Evolutionary conservation across 1,140 invertebrate genomes (phyloP), one percentile per base, ranked within the genome.

Genomic region (Gerris buenoi): DNA sequence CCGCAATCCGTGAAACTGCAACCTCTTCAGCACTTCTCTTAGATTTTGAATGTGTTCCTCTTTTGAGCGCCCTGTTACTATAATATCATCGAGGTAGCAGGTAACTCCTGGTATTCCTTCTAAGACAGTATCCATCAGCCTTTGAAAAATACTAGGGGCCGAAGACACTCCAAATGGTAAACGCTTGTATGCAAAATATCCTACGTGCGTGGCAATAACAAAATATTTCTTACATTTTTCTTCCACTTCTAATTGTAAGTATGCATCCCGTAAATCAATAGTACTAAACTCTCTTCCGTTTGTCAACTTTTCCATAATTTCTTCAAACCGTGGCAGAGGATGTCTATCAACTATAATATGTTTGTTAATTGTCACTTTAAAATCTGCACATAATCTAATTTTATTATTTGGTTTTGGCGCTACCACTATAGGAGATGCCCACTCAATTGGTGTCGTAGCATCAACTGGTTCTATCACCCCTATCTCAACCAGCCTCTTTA

Each of bases 341-440:
- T 63, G 25, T 13, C 61, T 63, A 72, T 46, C 33, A 46, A 46
- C 33, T 10, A 46, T 46, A 10, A 46, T 46, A 46, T 46, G 33
- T 46, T 46, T 46, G 59, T 71, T 74, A 22, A 57, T 71, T 65
- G 72, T 76, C 72, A 76, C 72, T 1, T 70, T 26, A 27, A 70
- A 72, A 68, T 25, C 61, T 56, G n/a, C 59, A 57, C 33, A 62
- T 13, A 64, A n/a, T 2, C 56, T n/a, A 25, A 68, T 60, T 65
- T 56, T 58, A 18, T 68, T 25, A 65, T 63, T 25, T 15, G 33
- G 56, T 64, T 68, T 70, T 59, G 57, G 59, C 26, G 25, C 66
- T 27, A n/a, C 23, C 5, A 57, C 29, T 33, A 60, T 67, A 5
- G 29, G 63, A 23, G 58, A n/a, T 25, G 28, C 29, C 64, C 58